Conservation (phyloP, 2,888 invertebrate species). For the Melanophora roralis region DNA sequence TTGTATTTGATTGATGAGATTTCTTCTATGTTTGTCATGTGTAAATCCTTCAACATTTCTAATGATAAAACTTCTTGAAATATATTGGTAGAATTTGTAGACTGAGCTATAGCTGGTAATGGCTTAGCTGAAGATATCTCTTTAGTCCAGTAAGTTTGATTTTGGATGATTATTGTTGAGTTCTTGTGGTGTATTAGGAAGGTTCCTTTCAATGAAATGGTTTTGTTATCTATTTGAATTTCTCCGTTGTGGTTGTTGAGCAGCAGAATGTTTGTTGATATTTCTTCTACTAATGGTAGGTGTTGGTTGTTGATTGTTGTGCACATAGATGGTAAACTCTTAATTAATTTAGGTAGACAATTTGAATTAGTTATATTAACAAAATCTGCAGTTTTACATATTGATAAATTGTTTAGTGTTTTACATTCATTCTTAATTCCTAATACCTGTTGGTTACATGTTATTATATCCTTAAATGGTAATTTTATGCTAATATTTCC, state of each 20-base stretch:
- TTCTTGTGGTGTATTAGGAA: neutral
- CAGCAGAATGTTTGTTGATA: neutral
- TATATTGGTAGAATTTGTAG: neutral
- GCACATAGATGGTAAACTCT: too few species aligned
- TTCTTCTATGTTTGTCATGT: too few species aligned
- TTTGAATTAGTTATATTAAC: too few species aligned
- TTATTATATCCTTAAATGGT: too few species aligned
- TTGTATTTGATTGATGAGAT: too few species aligned
- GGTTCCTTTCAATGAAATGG: neutral
- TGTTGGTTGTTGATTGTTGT: neutral
- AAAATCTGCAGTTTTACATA: too few species aligned
- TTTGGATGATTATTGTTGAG: neutral
- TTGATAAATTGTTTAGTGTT: too few species aligned
- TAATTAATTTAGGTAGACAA: too few species aligned
- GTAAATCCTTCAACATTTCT: too few species aligned
- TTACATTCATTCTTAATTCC: too few species aligned
- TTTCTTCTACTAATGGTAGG: neutral
- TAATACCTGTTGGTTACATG: too few species aligned
- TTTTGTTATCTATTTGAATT: neutral
- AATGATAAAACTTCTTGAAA: neutral
- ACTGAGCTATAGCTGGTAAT: neutral
- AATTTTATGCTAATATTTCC: too few species aligned
- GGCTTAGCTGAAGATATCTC: neutral
- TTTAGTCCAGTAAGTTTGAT: neutral
- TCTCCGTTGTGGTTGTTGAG: neutral